phyloP scores from a whole-genome alignment of 2,113 vertebrate species.

The Carassius gibelio region DNA sequence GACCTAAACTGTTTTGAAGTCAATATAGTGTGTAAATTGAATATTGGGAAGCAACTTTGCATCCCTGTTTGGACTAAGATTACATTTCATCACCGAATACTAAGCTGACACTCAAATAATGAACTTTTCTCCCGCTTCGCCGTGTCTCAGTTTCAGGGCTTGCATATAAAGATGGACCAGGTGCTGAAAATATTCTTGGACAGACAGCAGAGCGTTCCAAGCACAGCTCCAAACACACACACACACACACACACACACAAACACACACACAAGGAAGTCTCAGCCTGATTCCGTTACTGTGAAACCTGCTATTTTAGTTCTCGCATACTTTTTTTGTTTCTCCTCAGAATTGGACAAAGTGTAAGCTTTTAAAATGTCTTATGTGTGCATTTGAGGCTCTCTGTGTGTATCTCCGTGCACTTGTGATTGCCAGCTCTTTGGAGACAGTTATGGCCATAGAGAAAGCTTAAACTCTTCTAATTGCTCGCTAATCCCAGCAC shows the following conservation, averaged over 20 bases:
- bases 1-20: background rate
- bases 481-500: slow-evolving; percentile 42
- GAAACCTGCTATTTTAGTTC: slow-evolving; percentile 36
- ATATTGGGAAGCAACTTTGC: background rate
- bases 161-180: slow-evolving; percentile 2
- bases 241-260: no score
- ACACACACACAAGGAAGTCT: no score
- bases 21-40: background rate
- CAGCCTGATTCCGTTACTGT: slow-evolving; percentile 29
- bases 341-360: slow-evolving; percentile 43
- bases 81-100: background rate
- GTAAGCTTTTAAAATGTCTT: slow-evolving; percentile 15
- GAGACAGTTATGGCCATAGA: slow-evolving; percentile 1
- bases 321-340: slow-evolving; percentile 2
- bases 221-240: no score
- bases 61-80: background rate
- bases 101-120: slow-evolving; percentile 11
- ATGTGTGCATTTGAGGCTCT: background rate
- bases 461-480: slow-evolving; percentile 30
- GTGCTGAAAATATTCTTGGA: slow-evolving; percentile 32
- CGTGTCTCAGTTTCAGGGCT: background rate
- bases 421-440: background rate
- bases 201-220: slow-evolving; percentile 1
- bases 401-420: slow-evolving; percentile 13
- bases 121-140: background rate